Percentiles rank a stretch among this genome's conserved stretches.
phyloP scores from a whole-genome alignment of 37 sponge, comb jelly and placozoan genomes.

The Theonella swinhoei region DNA sequence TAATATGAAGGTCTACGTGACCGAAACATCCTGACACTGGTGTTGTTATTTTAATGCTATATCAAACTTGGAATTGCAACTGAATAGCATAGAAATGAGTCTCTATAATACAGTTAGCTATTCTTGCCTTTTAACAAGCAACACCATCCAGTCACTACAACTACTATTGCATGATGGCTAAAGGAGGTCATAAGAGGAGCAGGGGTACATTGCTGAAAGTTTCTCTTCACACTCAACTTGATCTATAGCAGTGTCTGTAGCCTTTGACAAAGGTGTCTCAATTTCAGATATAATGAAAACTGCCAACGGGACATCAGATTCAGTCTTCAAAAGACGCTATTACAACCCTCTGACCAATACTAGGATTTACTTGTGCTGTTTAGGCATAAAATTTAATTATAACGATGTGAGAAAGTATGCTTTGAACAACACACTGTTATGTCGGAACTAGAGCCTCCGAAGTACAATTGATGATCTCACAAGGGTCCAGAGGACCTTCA shows the following conservation, averaged over 20 bases:
- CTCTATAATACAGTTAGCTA: background rate
- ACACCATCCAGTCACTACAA: background rate
- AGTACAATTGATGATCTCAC: slow-evolving; percentile 9
- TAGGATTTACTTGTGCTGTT: background rate
- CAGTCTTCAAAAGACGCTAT: background rate
- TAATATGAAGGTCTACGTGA: no score
- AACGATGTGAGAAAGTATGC: background rate
- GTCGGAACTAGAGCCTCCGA: no score
- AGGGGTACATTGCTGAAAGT: background rate
- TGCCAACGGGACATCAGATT: background rate
- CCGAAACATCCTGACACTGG: no score
- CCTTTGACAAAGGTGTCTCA: no score
- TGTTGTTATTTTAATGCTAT: no score
- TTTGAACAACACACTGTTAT: slow-evolving; percentile 11
- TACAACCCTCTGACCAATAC: no score
- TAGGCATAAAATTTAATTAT: background rate
- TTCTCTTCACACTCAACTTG: background rate
- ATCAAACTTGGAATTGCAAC: no score
- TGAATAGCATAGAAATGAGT: background rate
- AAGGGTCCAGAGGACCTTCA: background rate
- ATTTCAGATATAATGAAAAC: no score
- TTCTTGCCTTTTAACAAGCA: no score
- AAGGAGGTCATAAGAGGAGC: no score
- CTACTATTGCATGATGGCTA: background rate
- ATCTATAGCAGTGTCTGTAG: background rate